Evolutionary conservation across 2,888 invertebrate genomes (phyloP), one percentile per base, ranked within the genome.

Genomic region (Agrochola macilenta): DNA sequence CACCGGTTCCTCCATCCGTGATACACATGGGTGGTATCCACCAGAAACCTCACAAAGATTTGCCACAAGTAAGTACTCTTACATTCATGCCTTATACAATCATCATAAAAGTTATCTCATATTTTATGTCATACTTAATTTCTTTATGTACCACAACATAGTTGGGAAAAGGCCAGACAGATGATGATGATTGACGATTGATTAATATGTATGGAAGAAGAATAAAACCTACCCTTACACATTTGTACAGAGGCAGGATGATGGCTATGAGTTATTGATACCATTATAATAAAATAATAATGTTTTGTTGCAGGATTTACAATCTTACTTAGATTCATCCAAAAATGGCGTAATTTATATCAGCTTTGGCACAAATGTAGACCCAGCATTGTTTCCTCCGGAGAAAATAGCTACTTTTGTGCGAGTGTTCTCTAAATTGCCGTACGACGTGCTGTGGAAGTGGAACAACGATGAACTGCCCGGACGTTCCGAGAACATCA

Each of bases 371-470:
- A 90, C 90, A 23, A 90, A 91, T 57, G 88, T 91, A 2, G 80
- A 87, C 17, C 90, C 93, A 17, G 85, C 90, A 1, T 54, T 89
- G 1, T 84, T 96, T 76, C 90, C 94, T 14, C 75, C 88, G 3
- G 87, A 93, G 54, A 91, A 81, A 72, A 88, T 93, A 12, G 79
- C 92, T 61, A 81, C 88, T 1, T 85, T 96, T 5, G 63, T 92
- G 0, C 86, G 90, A 39, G 94, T 92, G 3, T 93, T 96, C 66
- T 91, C 93, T 0, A 85, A 90, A 58, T 76, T 96, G 52, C 92
- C 93, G 3, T 95, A 95, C 75, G 90, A 93, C 58, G 92, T 96
- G n/a, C 74, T 96, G 5, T 94, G 93, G 94, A 96, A 95, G 83
- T 95, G 93, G 93, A 93, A 94, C 49, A 83, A 84, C 26, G 87